Percentiles rank a stretch among this genome's conserved stretches.
Conservation (phyloP, 2,888 invertebrate species). For the Cacoxenus indagator region DNA sequence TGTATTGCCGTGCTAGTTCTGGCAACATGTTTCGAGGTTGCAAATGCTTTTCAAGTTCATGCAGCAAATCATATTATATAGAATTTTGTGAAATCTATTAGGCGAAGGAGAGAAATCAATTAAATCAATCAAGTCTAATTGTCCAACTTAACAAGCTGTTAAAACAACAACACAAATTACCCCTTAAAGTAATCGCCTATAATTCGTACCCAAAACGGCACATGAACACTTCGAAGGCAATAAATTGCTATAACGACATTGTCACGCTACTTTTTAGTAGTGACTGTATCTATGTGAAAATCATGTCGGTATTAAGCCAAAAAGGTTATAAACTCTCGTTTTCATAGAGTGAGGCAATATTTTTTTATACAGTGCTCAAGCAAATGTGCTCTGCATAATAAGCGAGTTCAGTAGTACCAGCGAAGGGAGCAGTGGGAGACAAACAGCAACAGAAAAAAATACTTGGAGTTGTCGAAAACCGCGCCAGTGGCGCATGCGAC, state of each 20-base stretch:
- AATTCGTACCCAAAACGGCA: slow-evolving; percentile 10
- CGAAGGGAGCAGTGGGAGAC: background rate
- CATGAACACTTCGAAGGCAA: slow-evolving; percentile 35
- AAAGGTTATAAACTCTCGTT: slow-evolving; percentile 54
- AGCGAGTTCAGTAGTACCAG: slow-evolving; percentile 25
- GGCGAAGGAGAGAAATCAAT: slow-evolving; percentile 29
- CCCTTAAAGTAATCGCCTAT: slow-evolving; percentile 8
- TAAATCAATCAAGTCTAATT: slow-evolving; percentile 35
- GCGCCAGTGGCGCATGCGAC: slow-evolving; percentile 17
- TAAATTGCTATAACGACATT: slow-evolving; percentile 44
- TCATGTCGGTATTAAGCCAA: slow-evolving; percentile 44
- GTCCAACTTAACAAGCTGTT: background rate
- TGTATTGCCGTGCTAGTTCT: no score
- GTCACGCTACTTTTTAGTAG: slow-evolving; percentile 9
- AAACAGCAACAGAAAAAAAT: background rate
- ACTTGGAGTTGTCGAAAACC: background rate
- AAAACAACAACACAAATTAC: slow-evolving; percentile 3
- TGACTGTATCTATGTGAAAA: slow-evolving; percentile 29
- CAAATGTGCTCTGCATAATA: slow-evolving; percentile 45
- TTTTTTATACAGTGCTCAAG: slow-evolving; percentile 37
- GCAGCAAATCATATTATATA: slow-evolving; percentile 45
- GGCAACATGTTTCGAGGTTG: no score
- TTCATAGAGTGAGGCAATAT: slow-evolving; percentile 42
- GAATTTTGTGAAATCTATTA: slow-evolving; percentile 35
- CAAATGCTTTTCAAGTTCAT: no score